A percentile compares a stretch with the other conserved stretches of the same genome.
Conservation (phyloP, 1,140 invertebrate species). For the Carcinoscorpius rotundicauda region DNA sequence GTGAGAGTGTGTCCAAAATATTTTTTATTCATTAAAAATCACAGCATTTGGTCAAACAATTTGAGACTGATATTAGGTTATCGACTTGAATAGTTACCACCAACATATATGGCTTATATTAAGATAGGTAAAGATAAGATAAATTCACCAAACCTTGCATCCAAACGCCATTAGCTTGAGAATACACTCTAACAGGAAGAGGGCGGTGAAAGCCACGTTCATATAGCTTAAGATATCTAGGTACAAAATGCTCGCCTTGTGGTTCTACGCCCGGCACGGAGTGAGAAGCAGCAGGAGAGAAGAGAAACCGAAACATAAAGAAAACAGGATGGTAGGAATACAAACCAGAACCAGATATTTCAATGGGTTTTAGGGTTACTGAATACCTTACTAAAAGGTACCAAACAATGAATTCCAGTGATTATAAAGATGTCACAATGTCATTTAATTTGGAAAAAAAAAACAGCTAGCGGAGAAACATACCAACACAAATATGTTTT, state of each 20-base stretch:
- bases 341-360: conserved; percentile 12
- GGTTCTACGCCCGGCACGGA: conserved; percentile 51
- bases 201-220: conserved; percentile 86
- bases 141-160: conserved; percentile 58
- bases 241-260: conserved; percentile 69
- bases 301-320: conserved; percentile 14
- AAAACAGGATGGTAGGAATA: conserved; percentile 6
- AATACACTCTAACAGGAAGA: conserved; percentile 92
- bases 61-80: too few relatives aligned
- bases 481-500: too few relatives aligned
- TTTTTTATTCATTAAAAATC: too few relatives aligned
- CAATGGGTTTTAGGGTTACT: conserved; percentile 16
- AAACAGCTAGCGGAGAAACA: too few relatives aligned
- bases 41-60: too few relatives aligned
- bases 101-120: too few relatives aligned
- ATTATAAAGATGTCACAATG: too few relatives aligned
- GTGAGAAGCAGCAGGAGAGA: conserved; percentile 18
- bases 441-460: too few relatives aligned
- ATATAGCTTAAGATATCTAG: conserved; percentile 75
- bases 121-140: neutral
- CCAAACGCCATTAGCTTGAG: conserved; percentile 94
- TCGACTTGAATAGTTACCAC: too few relatives aligned
- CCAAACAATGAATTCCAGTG: too few relatives aligned
- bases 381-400: neutral
- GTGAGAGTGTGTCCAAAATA: too few relatives aligned